phyloP scores from a whole-genome alignment of 2,797 vertebrate genomes.

The Salarias fasciatus region DNA sequence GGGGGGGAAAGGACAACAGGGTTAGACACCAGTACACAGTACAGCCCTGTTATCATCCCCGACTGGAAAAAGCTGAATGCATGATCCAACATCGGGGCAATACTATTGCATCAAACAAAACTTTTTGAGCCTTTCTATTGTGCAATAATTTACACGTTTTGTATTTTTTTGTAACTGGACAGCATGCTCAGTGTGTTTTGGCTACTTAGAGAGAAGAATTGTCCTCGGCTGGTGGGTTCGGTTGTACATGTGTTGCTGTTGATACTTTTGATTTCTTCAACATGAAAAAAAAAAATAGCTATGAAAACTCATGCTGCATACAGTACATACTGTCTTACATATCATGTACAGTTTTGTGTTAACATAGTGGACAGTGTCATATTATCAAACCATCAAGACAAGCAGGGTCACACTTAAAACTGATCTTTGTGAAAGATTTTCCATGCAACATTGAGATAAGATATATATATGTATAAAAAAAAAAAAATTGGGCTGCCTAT shows the following conservation, averaged over 20 bases:
- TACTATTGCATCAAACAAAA: conserved; percentile 95
- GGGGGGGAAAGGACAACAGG: conserved; percentile 72
- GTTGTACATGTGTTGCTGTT: conserved; percentile 93
- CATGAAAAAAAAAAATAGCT: conserved; percentile 58
- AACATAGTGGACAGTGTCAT: conserved; percentile 85
- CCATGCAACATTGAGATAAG: conserved; percentile 78
- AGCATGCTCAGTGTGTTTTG: conserved; percentile 98
- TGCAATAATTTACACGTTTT: conserved; percentile 99
- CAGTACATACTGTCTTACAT: conserved; percentile 94
- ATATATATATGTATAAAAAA: conserved; percentile 68
- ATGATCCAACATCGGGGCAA: conserved; percentile 94
- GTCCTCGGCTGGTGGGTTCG: conserved; percentile 90
- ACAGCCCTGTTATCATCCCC: conserved; percentile 83
- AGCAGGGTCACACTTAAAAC: conserved; percentile 86
- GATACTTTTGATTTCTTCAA: conserved; percentile 85
- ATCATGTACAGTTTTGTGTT: conserved; percentile 97
- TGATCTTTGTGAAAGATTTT: conserved; percentile 81
- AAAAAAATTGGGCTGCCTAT: conserved; percentile 81
- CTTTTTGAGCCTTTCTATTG: conserved; percentile 99
- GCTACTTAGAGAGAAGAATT: conserved; percentile 90
- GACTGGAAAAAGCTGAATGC: conserved; percentile 87
- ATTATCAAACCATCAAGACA: conserved; percentile 88
- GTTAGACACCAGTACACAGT: conserved; percentile 84
- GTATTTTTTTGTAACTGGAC: conserved; percentile 95
- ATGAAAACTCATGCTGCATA: conserved; percentile 90